These are phyloP conservation scores for Zootoca vivipara DNA, from an alignment of 2,113 vertebrate species.

Conservation along the genomic window DNA sequence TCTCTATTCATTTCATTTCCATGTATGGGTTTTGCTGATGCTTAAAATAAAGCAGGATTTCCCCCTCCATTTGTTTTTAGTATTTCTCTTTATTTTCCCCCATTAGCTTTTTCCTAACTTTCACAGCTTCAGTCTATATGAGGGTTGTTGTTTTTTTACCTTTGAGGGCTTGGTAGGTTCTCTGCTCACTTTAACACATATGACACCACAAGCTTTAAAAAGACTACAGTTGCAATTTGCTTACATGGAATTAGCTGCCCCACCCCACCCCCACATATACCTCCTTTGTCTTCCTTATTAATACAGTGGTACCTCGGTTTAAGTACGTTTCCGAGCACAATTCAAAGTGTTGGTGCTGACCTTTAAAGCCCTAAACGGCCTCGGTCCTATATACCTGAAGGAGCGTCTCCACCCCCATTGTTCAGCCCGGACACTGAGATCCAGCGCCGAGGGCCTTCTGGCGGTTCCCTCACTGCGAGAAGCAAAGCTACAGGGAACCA, in stretches of 20 bases:
- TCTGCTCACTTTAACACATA: not conserved
- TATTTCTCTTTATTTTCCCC: not conserved
- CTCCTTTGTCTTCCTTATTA: not conserved
- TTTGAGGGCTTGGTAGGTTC: not conserved
- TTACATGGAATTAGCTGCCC: not conserved
- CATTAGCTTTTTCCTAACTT: not conserved
- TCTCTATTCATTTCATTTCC: not conserved
- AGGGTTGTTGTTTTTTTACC: not conserved
- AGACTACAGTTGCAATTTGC: not conserved
- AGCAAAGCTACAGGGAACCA: too few species aligned
- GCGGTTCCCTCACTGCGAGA: too few species aligned
- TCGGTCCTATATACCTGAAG: too few species aligned
- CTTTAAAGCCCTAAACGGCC: too few species aligned
- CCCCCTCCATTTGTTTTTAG: not conserved
- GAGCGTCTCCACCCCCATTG: too few species aligned
- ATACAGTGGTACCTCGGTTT: too few species aligned
- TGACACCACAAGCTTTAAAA: not conserved
- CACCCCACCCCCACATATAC: not conserved
- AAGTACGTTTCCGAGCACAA: too few species aligned
- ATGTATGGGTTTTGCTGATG: not conserved
- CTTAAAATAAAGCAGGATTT: not conserved
- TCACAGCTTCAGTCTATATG: not conserved
- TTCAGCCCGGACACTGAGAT: too few species aligned
- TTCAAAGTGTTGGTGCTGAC: too few species aligned
- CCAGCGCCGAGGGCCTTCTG: too few species aligned